Base-by-base conservation (phyloP, 2,113 vertebrate species). In the Alethe castanea region DNA sequence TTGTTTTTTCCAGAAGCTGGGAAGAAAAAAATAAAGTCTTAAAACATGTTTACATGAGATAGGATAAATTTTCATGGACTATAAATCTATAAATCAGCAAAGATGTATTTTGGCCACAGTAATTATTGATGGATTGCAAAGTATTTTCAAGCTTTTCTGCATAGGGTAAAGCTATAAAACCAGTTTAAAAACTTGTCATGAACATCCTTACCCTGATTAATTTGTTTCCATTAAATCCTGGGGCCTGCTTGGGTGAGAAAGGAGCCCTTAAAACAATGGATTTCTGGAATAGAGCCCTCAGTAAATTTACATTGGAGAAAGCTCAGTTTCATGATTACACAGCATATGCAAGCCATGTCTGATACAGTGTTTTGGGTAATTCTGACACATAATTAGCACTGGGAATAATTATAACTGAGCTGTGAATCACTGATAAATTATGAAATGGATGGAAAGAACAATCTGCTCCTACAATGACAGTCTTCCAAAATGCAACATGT, bases 1-100 rank as follows among this genome's bases (percentile, higher is more conserved):
- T 98, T 5, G 98, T 98, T 98, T 98, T 98, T 92, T 99, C 99
- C 97, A 99, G 97, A 94, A 99, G 98, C 99, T 99, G 97, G 5
- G 12, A 28, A 18, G 33, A 53, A 65, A 95, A 65, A 59, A 76
- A 77, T 19, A 44, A 45, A 70, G 19, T n/a, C 8, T n/a, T 96
- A 62, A 95, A 78, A 48, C 24, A 66, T 25, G 38, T 80, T 74
- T 60, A n/a, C 9, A 60, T 9, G 10, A 69, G 35, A 54, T 8
- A 54, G 18, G 57, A 24, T 66, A 84, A 93, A 20, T 89, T 96
- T 85, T 88, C 22, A 74, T 8, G 33, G 72, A 36, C 35, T 72
- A 56, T 14, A 85, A 76, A 73, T 36, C n/a, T 61, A 6, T 35
- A 77, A 40, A 86, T 42, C 42, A 90, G 40, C 31, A 88, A 83